Percentiles rank a stretch among this genome's conserved stretches.
phyloP scores from a whole-genome alignment of 2,113 vertebrate species.

The Dendrocopos noguchii region DNA sequence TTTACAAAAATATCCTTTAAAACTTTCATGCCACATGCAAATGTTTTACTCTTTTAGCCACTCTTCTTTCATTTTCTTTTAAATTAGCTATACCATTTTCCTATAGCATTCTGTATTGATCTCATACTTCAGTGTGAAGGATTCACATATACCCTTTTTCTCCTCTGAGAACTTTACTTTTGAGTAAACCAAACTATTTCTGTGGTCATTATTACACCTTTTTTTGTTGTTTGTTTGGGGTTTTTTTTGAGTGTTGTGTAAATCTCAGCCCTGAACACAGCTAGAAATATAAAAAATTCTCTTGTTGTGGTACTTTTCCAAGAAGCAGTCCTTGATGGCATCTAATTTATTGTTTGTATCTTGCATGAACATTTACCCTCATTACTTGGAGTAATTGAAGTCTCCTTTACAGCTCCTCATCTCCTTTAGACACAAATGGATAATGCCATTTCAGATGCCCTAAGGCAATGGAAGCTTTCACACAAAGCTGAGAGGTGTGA shows the following conservation, averaged over 20 bases:
- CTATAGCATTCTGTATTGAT: neutral
- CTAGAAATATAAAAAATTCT: neutral
- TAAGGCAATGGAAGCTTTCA: neutral
- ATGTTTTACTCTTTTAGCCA: neutral
- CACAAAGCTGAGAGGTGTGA: neutral
- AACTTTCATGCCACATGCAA: fast-evolving
- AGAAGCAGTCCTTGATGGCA: neutral
- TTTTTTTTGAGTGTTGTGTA: no score
- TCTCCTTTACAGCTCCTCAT: neutral
- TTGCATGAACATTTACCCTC: neutral
- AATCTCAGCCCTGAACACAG: neutral
- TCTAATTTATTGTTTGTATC: neutral
- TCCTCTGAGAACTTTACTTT: neutral
- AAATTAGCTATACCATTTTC: neutral
- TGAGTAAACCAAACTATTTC: neutral
- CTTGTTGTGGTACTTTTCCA: neutral
- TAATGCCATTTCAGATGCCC: slow-evolving; percentile 1
- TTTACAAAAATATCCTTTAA: neutral
- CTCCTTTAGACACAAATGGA: slow-evolving; percentile 27
- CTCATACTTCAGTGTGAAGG: neutral
- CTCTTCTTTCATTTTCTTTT: neutral
- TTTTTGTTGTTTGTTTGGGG: neutral
- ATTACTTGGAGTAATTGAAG: slow-evolving; percentile 2
- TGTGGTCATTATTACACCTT: neutral
- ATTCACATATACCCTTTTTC: neutral